These are phyloP conservation scores for Epinotia demarniana DNA, from an alignment of 2,888 invertebrate genomes.

Conservation along the genomic window DNA sequence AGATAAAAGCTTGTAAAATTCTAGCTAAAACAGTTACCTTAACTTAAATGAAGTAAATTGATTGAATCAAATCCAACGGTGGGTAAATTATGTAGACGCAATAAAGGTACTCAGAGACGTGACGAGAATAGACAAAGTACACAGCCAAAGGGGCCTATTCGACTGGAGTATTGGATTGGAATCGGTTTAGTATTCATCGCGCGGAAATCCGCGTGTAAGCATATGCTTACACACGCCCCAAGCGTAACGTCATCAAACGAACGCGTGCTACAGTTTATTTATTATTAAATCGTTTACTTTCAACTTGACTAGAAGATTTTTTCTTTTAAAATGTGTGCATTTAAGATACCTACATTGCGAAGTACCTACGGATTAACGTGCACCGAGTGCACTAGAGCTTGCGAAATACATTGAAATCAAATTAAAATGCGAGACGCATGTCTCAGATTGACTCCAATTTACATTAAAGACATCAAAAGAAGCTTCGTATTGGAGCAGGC, in stretches of 20 bases:
- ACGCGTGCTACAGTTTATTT: too few relatives aligned
- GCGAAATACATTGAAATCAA: background rate
- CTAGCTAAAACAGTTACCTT: background rate
- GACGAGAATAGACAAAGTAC: slow-evolving; percentile 29
- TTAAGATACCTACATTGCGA: too few relatives aligned
- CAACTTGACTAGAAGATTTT: too few relatives aligned
- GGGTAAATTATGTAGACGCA: slow-evolving; percentile 34
- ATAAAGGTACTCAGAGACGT: slow-evolving; percentile 30
- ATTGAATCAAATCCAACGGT: slow-evolving; percentile 31
- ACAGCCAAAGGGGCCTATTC: background rate
- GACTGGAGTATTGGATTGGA: background rate
- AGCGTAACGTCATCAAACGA: background rate
- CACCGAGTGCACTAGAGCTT: too few relatives aligned
- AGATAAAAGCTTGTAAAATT: background rate
- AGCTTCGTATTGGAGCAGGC: slow-evolving; percentile 1
- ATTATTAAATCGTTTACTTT: too few relatives aligned
- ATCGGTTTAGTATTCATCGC: background rate
- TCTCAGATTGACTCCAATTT: background rate
- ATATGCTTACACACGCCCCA: background rate
- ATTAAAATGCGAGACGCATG: background rate
- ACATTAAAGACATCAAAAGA: slow-evolving; percentile 25
- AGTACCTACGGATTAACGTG: too few relatives aligned
- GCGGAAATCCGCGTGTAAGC: too few relatives aligned
- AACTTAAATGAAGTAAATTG: slow-evolving; percentile 36
- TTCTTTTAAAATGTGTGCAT: too few relatives aligned